Conservation (phyloP, 2,888 invertebrate genomes). For the Calameuta idolon region DNA sequence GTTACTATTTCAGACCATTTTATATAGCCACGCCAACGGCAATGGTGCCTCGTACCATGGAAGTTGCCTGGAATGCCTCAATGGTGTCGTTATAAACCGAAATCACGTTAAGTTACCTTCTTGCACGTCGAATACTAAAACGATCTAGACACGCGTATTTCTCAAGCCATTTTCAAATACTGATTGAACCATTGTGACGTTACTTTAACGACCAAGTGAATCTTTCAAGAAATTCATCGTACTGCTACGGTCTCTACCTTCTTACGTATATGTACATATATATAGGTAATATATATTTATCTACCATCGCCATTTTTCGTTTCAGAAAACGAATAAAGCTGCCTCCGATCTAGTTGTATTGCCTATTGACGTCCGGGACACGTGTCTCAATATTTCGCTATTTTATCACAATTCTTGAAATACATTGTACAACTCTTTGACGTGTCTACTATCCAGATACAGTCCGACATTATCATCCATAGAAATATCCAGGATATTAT, state of each 20-base stretch:
- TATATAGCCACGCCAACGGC: constrained; percentile 1
- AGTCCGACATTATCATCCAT: neutral
- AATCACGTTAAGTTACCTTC: constrained; percentile 58
- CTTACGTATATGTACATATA: neutral
- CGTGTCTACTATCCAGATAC: neutral
- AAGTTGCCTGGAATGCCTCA: constrained; percentile 41
- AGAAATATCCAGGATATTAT: neutral
- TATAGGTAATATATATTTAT: neutral
- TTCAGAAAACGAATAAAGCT: neutral
- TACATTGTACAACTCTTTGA: neutral
- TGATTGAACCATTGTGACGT: constrained; percentile 64
- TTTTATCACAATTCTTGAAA: neutral
- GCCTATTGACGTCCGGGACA: neutral
- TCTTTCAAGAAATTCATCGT: constrained; percentile 25
- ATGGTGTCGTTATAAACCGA: constrained; percentile 58
- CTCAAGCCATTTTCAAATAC: constrained; percentile 41
- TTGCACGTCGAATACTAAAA: constrained; percentile 54
- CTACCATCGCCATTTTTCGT: neutral
- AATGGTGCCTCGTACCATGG: constrained; percentile 4
- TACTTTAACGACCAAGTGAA: constrained; percentile 31
- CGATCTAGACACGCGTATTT: constrained; percentile 35
- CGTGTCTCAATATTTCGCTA: neutral
- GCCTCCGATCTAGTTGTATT: neutral
- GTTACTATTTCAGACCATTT: neutral
- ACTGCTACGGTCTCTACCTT: constrained; percentile 20